phyloP scores from a whole-genome alignment of 2,113 vertebrate genomes.

The Clarias macrocephalus region DNA sequence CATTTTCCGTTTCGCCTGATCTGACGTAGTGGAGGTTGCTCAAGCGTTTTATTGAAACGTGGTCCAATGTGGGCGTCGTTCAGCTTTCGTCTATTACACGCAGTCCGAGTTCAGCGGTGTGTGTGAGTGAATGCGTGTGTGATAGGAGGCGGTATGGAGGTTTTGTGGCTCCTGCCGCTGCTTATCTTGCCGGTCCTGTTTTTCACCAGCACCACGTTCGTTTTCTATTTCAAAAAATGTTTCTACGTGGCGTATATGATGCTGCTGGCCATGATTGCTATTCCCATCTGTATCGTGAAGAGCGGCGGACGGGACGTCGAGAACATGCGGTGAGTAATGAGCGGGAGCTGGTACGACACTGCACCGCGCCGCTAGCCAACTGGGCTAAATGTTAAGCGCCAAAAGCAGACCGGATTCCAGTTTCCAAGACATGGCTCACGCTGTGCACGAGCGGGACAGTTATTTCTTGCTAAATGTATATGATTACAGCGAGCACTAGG shows the following conservation, averaged over 20 bases:
- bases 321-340: conserved; percentile 85
- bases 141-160: conserved; percentile 67
- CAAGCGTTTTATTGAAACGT: conserved; percentile 35
- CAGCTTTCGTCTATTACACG: background rate
- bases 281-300: conserved; percentile 78
- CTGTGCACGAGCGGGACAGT: background rate
- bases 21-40: conserved; percentile 33
- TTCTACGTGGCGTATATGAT: conserved; percentile 85
- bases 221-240: conserved; percentile 80
- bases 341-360: background rate
- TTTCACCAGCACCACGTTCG: conserved; percentile 77
- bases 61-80: conserved; percentile 47
- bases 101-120: background rate
- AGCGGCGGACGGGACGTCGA: conserved; percentile 87
- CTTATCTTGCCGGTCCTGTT: conserved; percentile 73
- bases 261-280: conserved; percentile 67
- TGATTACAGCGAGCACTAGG: too few species aligned
- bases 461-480: background rate
- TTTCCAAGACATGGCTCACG: too few species aligned
- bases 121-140: background rate
- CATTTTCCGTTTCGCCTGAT: background rate
- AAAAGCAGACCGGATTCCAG: background rate
- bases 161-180: conserved; percentile 69
- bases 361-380: background rate
- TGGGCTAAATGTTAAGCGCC: background rate